Base-by-base conservation (phyloP, 2,888 invertebrate species). In the Laothoe populi region DNA sequence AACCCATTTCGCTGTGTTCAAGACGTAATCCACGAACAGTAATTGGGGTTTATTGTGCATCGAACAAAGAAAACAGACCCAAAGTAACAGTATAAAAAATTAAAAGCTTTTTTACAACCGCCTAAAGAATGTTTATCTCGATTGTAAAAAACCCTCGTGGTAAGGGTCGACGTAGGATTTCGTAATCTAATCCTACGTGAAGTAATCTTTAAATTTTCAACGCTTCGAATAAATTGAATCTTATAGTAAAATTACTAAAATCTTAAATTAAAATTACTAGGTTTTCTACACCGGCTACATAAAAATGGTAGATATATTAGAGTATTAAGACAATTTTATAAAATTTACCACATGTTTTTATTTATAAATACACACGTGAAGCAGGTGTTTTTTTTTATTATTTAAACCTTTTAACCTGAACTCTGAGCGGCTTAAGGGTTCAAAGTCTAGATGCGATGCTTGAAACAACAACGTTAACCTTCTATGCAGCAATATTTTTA, bases 41-140 rank as follows among this genome's bases (percentile, higher is more conserved):
- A 40, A n/a, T 16, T 45, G n/a, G 26, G 44, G 40, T 53, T 26
- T 42, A 61, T 61, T 61, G 24, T 45, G 63, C 63, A 62, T 24
- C 60, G 48, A 63, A 66, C 63, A 71, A 69, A 63, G 63, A 57
- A 64, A 63, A 60, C 62, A 57, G 49, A 64, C 65, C 60, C 48
- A 69, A 63, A 65, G 62, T 63, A 53, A 53, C 53, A 46, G 61
- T 64, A 26, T 45, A 62, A 53, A 65, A 66, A 60, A 62, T 64
- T 71, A 62, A 71, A 73, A 71, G 73, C 62, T 57, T 71, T 73
- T 73, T 72, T 66, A 73, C 64, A 69, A 63, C 63, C 59, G 61
- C 63, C 71, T 57, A 57, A 60, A 69, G 63, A 62, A 67, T 45
- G 35, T 35, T 21, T 19, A 11, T 53, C 35, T 31, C 11, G 21